Conservation (phyloP, 30 jellyfish, hydroid and myxozoan species). For the Cassiopea andromeda region DNA sequence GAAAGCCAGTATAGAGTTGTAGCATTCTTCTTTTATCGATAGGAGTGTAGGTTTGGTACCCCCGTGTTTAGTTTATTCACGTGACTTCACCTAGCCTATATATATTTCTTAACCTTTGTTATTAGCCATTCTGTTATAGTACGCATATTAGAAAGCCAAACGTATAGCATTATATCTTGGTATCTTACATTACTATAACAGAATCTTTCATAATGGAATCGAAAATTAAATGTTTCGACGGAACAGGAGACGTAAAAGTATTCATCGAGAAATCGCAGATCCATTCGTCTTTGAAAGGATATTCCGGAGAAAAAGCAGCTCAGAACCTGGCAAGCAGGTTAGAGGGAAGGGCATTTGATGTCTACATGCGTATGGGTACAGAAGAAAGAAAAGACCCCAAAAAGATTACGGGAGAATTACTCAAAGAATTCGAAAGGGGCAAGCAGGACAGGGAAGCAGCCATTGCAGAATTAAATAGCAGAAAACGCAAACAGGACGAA, state of each 20-base stretch:
- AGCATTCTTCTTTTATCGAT: too few species aligned
- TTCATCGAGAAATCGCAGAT: conserved; percentile 22
- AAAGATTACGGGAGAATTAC: conserved; percentile 16
- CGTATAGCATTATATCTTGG: too few species aligned
- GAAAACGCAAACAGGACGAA: conserved; percentile 35
- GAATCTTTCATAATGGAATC: conserved; percentile 47
- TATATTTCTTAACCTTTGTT: too few species aligned
- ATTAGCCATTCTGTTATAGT: too few species aligned
- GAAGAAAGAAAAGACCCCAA: conserved; percentile 15
- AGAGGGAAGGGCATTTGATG: conserved; percentile 52
- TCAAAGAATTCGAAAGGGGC: conserved; percentile 50
- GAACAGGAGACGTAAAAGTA: conserved; percentile 37
- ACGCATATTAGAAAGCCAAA: too few species aligned
- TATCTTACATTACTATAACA: conserved; percentile 1
- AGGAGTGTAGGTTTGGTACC: too few species aligned
- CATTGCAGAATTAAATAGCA: conserved; percentile 28
- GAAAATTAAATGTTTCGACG: conserved; percentile 26
- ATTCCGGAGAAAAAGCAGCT: conserved; percentile 43
- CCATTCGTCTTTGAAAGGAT: conserved; percentile 44
- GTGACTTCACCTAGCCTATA: too few species aligned
- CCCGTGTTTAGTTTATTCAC: too few species aligned
- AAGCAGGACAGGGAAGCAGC: conserved; percentile 47
- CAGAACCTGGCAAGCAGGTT: conserved; percentile 51
- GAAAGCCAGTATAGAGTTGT: too few species aligned
- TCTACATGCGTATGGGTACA: conserved; percentile 25